A percentile compares a stretch with the other conserved stretches of the same genome.
These are phyloP conservation scores for Oxygymnocypris stewartii DNA, from an alignment of 2,113 vertebrate species.

Conservation along the genomic window DNA sequence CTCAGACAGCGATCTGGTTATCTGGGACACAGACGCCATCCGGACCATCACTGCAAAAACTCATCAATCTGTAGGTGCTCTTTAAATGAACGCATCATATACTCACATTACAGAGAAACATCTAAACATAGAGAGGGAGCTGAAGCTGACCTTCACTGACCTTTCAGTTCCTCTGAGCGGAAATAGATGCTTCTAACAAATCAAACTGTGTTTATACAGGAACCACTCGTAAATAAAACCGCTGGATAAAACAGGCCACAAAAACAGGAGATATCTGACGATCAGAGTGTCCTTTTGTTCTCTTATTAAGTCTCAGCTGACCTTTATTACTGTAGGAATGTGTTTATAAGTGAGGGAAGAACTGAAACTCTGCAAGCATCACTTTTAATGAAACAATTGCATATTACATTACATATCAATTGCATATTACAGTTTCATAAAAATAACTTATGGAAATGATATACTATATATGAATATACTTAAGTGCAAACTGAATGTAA, in stretches of 20 bases:
- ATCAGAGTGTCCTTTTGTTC: neutral
- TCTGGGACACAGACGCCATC: slow-evolving; percentile 94
- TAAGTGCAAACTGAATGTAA: too few relatives aligned
- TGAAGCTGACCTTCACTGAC: neutral
- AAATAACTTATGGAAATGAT: too few relatives aligned
- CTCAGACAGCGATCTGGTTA: slow-evolving; percentile 92
- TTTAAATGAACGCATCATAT: neutral
- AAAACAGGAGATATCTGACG: neutral
- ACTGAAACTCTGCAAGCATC: neutral
- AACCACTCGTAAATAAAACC: neutral
- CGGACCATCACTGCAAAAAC: slow-evolving; percentile 94
- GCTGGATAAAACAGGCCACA: neutral
- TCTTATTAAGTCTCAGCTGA: neutral
- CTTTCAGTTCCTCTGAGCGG: slow-evolving; percentile 58
- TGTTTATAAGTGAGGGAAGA: neutral
- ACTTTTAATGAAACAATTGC: neutral
- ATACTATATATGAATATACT: too few relatives aligned
- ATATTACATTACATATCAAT: too few relatives aligned
- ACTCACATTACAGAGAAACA: slow-evolving; percentile 7
- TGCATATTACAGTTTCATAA: neutral
- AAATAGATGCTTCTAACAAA: slow-evolving; percentile 62
- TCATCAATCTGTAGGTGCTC: slow-evolving; percentile 87
- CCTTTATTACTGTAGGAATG: neutral
- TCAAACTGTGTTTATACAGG: neutral
- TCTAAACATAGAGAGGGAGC: neutral